phyloP scores from a whole-genome alignment of 2,113 vertebrate species.

The Malurus melanocephalus region DNA sequence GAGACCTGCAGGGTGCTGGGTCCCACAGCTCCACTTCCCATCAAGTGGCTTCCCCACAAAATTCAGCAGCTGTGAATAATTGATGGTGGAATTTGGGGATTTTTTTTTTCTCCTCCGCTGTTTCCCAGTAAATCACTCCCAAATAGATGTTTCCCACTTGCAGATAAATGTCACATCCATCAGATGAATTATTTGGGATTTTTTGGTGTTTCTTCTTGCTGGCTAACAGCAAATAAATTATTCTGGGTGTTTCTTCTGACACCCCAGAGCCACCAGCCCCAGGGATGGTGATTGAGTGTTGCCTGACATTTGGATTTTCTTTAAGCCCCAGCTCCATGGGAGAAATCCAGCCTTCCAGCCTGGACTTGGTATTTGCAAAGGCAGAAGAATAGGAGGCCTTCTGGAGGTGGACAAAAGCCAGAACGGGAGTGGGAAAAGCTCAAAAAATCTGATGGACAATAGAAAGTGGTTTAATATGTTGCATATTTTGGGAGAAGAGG shows the following conservation, averaged over 20 bases:
- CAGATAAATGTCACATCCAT: neutral
- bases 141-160: neutral
- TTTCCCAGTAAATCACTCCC: neutral
- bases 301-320: neutral
- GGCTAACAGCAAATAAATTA: neutral
- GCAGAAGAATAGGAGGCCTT: constrained; percentile 25
- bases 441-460: neutral
- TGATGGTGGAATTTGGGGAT: neutral
- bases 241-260: neutral
- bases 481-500: neutral
- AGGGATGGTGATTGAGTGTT: neutral
- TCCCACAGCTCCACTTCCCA: neutral
- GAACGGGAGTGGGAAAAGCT: neutral
- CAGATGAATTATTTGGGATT: neutral
- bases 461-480: neutral
- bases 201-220: neutral
- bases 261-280: neutral
- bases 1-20: neutral
- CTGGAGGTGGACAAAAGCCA: constrained; percentile 21
- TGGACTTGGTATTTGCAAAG: neutral
- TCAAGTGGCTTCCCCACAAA: neutral
- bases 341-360: neutral
- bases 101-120: neutral
- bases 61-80: neutral
- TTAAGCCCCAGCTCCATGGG: neutral